Evolutionary conservation across 2,113 vertebrate genomes (phyloP).

Genomic region (Hystrix cristata): DNA sequence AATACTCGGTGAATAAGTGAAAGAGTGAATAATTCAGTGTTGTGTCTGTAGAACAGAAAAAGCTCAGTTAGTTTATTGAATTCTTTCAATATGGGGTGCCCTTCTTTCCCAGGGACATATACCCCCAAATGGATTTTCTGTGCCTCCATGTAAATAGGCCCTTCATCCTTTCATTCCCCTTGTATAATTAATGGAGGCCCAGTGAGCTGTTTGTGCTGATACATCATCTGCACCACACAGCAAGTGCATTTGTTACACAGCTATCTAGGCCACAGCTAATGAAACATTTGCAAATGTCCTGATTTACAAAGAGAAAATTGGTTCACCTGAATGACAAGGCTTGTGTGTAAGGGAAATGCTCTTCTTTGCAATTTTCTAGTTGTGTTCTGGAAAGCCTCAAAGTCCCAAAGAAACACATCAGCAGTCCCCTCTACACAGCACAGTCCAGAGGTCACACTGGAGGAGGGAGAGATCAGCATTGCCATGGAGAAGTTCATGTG

Average conservation of each 20-base stretch:
- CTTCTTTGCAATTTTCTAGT: conserved; percentile 48
- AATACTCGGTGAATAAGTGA: neutral
- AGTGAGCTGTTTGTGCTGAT: conserved; percentile 68
- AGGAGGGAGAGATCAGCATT: neutral
- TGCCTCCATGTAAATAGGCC: neutral
- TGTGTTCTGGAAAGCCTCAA: neutral
- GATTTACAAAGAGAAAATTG: conserved; percentile 42
- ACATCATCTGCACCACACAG: neutral
- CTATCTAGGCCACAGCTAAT: conserved; percentile 67
- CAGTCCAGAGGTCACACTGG: conserved; percentile 51
- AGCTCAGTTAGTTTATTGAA: neutral
- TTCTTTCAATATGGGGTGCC: neutral
- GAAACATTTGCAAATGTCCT: conserved; percentile 66
- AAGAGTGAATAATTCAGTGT: neutral
- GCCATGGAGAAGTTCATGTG: neutral
- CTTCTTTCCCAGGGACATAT: conserved; percentile 47
- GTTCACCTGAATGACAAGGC: conserved; percentile 78
- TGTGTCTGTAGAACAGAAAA: neutral
- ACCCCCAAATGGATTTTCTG: neutral
- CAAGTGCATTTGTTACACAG: conserved; percentile 64
- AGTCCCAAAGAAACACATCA: neutral
- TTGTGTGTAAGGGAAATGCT: conserved; percentile 61
- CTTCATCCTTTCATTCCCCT: conserved; percentile 49
- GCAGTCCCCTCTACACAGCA: neutral
- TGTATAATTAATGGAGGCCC: conserved; percentile 67